Percentiles rank a stretch among this genome's conserved stretches.
Evolutionary conservation across 2,797 vertebrate genomes (phyloP).

Genomic region (Neosalanx taihuensis): DNA sequence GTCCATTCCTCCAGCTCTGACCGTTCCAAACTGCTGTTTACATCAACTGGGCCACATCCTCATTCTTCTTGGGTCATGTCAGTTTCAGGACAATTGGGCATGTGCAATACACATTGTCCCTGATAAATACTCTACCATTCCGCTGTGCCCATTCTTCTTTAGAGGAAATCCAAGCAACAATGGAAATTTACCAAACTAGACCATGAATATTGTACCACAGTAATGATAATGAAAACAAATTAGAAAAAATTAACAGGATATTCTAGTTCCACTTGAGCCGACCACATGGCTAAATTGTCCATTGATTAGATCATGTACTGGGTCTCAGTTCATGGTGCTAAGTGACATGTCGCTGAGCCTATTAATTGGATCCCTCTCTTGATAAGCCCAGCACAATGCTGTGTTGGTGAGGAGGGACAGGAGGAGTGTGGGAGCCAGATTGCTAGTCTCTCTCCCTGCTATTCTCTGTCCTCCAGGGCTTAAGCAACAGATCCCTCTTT

Average conservation of each 20-base stretch:
- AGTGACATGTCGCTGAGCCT: not conserved
- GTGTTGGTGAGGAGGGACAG: not conserved
- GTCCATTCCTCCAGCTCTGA: not conserved
- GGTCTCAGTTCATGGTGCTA: not conserved
- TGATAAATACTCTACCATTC: not conserved
- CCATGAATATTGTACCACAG: not conserved
- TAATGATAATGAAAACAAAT: not conserved
- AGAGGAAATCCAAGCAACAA: not conserved
- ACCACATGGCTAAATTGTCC: not conserved
- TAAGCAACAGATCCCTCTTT: not conserved
- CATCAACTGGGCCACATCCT: not conserved
- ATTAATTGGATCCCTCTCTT: not conserved
- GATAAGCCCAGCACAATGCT: not conserved
- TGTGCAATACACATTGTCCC: not conserved
- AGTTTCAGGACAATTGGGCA: not conserved
- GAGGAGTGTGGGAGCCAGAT: not conserved
- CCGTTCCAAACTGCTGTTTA: not conserved
- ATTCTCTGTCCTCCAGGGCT: not conserved
- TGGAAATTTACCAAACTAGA: not conserved
- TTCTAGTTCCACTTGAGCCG: not conserved
- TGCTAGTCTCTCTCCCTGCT: not conserved
- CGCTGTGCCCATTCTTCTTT: not conserved
- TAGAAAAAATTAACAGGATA: not conserved
- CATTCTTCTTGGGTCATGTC: constrained; percentile 7
- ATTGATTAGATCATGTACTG: not conserved